phyloP scores from a whole-genome alignment of 1,140 invertebrate species.

The Heliconius eleuchia region DNA sequence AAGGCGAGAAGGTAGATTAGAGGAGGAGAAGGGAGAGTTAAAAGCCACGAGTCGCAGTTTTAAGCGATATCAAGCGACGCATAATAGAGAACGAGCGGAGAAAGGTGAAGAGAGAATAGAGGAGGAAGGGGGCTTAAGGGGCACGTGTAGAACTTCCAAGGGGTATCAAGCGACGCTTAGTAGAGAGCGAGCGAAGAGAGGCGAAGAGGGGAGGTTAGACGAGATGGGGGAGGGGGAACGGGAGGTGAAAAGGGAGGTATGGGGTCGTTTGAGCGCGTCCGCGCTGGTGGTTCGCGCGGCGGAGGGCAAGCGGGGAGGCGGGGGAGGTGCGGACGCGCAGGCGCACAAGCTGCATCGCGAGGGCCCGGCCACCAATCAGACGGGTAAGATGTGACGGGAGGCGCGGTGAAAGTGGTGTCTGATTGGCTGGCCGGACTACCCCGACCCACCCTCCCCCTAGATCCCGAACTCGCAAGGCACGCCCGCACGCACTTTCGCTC shows the following conservation, averaged over 20 bases:
- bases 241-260: slow-evolving; percentile 65
- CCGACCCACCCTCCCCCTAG: slow-evolving; percentile 45
- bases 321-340: slow-evolving; percentile 79
- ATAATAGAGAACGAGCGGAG: too few species aligned
- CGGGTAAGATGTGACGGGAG: slow-evolving; percentile 76
- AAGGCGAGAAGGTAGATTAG: too few species aligned
- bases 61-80: too few species aligned
- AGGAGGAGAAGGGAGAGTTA: too few species aligned
- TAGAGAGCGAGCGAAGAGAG: too few species aligned
- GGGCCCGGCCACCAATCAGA: slow-evolving; percentile 80
- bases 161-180: too few species aligned
- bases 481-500: slow-evolving; percentile 80
- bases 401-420: slow-evolving; percentile 68
- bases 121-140: slow-evolving; percentile 26
- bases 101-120: too few species aligned
- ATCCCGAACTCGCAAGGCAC: slow-evolving; percentile 28
- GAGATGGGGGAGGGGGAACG: background rate
- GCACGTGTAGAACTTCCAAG: slow-evolving; percentile 32
- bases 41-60: too few species aligned
- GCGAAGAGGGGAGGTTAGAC: too few species aligned
- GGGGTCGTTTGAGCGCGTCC: slow-evolving; percentile 83
- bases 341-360: slow-evolving; percentile 71
- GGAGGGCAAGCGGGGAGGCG: slow-evolving; percentile 80
- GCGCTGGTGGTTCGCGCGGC: slow-evolving; percentile 56
- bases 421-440: slow-evolving; percentile 70